Percentiles rank a stretch among this genome's conserved stretches.
These are phyloP conservation scores for Brachyhypopomus occidentalis DNA, from an alignment of 2,113 vertebrate species.

Conservation along the genomic window DNA sequence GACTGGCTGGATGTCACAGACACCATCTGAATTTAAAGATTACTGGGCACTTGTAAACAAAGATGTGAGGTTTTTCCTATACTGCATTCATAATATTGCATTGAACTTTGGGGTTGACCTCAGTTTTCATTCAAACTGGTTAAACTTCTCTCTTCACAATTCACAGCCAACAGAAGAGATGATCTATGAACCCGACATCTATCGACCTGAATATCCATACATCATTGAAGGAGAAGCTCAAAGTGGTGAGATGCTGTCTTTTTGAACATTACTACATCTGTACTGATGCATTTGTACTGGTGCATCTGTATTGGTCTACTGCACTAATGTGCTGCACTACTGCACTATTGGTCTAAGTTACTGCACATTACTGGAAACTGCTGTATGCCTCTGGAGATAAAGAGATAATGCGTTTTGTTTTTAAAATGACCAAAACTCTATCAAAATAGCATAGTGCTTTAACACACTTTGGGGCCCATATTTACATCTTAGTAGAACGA, in stretches of 20 bases:
- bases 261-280: background rate
- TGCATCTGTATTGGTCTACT: background rate
- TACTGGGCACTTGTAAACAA: slow-evolving; percentile 59
- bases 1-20: slow-evolving; percentile 59
- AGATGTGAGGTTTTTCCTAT: slow-evolving; percentile 54
- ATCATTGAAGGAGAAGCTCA: slow-evolving; percentile 91
- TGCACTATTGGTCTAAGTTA: background rate
- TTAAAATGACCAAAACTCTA: background rate
- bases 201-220: slow-evolving; percentile 88
- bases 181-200: slow-evolving; percentile 90
- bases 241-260: slow-evolving; percentile 78
- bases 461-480: slow-evolving; percentile 28
- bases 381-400: background rate
- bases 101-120: slow-evolving; percentile 12
- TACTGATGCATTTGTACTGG: no score
- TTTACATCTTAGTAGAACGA: slow-evolving; percentile 35
- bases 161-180: slow-evolving; percentile 90
- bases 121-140: slow-evolving; percentile 23
- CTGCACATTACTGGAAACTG: background rate
- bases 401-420: background rate
- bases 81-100: slow-evolving; percentile 42
- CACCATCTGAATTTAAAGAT: slow-evolving; percentile 57
- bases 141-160: slow-evolving; percentile 57
- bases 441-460: slow-evolving; percentile 17
- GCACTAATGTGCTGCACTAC: background rate